These are phyloP conservation scores for Conger conger DNA, from an alignment of 2,113 vertebrate species.

Conservation along the genomic window DNA sequence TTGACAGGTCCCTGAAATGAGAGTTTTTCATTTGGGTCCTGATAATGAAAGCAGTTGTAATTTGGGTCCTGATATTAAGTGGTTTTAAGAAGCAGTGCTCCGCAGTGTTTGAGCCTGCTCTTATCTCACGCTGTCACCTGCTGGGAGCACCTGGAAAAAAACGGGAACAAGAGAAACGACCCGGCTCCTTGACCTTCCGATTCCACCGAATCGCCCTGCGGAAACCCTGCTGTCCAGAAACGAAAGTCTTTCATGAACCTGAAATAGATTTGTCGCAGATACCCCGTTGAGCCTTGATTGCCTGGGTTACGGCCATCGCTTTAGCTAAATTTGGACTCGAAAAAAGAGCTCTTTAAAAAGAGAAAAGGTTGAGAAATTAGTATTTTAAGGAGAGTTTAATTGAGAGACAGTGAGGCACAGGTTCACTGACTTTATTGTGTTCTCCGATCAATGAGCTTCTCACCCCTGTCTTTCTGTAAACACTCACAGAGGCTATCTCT, in stretches of 20 bases:
- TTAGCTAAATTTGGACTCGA: neutral
- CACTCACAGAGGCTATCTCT: neutral
- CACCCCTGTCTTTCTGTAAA: neutral
- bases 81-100: neutral
- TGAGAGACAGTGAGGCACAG: neutral
- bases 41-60: no score
- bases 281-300: neutral
- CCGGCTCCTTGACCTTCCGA: neutral
- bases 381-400: neutral
- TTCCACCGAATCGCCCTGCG: neutral
- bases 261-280: neutral
- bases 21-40: no score
- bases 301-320: neutral
- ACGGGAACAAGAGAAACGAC: neutral
- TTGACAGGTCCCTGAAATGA: no score
- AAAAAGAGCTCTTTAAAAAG: neutral
- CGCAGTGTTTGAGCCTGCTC: conserved; percentile 20
- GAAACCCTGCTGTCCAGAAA: neutral
- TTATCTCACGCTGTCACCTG: neutral
- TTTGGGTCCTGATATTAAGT: no score
- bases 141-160: neutral
- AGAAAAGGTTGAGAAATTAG: neutral
- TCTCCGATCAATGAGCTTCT: neutral
- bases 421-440: neutral
- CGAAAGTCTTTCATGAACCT: neutral